Conservation (phyloP, 1,140 invertebrate species). For the Drosophila ananassae region DNA sequence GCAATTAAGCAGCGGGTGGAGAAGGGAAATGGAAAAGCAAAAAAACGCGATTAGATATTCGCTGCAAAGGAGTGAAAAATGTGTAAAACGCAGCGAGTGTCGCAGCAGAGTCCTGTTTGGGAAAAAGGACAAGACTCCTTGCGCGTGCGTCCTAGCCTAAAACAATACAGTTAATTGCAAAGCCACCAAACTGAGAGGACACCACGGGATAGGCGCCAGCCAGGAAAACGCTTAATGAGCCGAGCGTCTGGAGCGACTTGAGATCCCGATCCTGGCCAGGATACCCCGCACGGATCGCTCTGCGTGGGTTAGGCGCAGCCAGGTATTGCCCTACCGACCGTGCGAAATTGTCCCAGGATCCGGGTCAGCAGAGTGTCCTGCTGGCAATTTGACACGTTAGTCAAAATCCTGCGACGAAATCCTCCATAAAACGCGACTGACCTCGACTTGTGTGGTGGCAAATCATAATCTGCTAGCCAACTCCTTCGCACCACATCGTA, state of each 20-base stretch:
- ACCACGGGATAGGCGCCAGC: slow-evolving; percentile 75
- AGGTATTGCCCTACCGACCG: slow-evolving; percentile 51
- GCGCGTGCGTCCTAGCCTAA: slow-evolving; percentile 38
- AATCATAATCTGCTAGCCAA: slow-evolving; percentile 72
- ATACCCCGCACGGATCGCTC: slow-evolving; percentile 33
- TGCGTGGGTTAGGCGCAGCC: slow-evolving; percentile 55
- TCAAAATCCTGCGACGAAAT: slow-evolving; percentile 37
- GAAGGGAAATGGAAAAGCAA: slow-evolving; percentile 1
- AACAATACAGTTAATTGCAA: slow-evolving; percentile 79
- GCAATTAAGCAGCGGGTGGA: slow-evolving; percentile 69
- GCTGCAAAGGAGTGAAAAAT: slow-evolving; percentile 75
- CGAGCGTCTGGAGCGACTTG: slow-evolving; percentile 39
- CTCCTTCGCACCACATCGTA: slow-evolving; percentile 61
- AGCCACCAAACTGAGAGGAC: slow-evolving; percentile 72
- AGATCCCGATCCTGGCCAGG: slow-evolving; percentile 15
- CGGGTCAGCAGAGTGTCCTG: slow-evolving; percentile 30
- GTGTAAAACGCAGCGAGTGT: slow-evolving; percentile 55
- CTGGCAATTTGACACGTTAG: slow-evolving; percentile 75
- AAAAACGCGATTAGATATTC: slow-evolving; percentile 57
- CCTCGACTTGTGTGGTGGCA: slow-evolving; percentile 77
- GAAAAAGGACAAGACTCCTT: slow-evolving; percentile 42
- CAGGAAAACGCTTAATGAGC: slow-evolving; percentile 57
- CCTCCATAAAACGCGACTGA: slow-evolving; percentile 39
- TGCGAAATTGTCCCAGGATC: slow-evolving; percentile 62
- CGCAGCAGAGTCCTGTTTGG: slow-evolving; percentile 34